phyloP scores from a whole-genome alignment of 2,113 vertebrate genomes.

The Ellobius talpinus region DNA sequence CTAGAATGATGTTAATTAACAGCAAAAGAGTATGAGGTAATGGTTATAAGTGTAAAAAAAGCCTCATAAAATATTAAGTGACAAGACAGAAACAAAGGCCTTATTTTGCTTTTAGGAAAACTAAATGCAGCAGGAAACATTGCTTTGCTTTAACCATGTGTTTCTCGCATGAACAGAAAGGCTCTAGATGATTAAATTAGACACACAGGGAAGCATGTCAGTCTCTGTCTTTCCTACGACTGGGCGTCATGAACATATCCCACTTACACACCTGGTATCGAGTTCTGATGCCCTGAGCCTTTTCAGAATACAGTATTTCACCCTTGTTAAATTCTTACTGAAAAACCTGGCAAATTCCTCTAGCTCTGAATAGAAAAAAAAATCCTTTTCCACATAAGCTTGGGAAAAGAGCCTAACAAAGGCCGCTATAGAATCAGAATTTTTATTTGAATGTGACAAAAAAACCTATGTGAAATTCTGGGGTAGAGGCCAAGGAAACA shows the following conservation, averaged over 20 bases:
- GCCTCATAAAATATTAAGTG: background rate
- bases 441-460: constrained; percentile 37
- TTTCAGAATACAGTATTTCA: background rate
- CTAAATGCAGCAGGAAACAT: background rate
- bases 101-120: background rate
- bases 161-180: background rate
- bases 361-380: background rate
- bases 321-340: constrained; percentile 9
- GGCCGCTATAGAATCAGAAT: background rate
- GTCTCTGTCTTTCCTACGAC: background rate
- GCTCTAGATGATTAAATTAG: background rate
- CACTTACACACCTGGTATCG: background rate
- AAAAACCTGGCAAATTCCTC: background rate
- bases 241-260: background rate
- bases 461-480: background rate
- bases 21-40: background rate
- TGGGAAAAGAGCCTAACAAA: background rate
- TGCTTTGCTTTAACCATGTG: background rate
- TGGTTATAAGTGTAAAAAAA: background rate
- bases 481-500: background rate
- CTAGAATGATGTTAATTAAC: background rate
- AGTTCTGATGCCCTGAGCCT: background rate
- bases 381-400: background rate
- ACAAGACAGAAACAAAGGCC: background rate
- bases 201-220: background rate